Evolutionary conservation across 1,140 invertebrate species (phyloP).

Genomic region (Drosophila triauraria): DNA sequence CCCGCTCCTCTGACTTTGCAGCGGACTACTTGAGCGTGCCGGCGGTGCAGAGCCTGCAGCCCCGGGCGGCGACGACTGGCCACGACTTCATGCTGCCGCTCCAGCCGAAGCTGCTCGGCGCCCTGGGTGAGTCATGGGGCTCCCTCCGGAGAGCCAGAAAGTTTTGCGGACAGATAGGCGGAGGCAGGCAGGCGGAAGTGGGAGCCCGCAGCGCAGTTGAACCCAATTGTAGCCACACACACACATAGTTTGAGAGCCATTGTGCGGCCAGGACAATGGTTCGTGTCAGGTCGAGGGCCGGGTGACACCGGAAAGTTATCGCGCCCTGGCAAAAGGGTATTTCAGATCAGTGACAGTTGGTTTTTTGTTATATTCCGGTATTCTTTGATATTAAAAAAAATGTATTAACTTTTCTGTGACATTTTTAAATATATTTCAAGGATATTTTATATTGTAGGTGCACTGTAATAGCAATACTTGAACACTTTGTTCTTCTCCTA

Average conservation of each 20-base stretch:
- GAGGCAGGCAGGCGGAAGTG: constrained; percentile 1
- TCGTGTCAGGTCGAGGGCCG: constrained; percentile 19
- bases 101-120: constrained; percentile 87
- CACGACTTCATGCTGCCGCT: constrained; percentile 88
- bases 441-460: background rate
- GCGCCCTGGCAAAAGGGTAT: constrained; percentile 19
- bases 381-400: too few species aligned
- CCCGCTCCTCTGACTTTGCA: constrained; percentile 57
- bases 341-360: background rate
- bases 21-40: constrained; percentile 84
- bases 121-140: constrained; percentile 77
- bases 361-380: background rate
- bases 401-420: background rate
- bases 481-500: background rate
- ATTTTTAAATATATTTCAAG: background rate
- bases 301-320: constrained; percentile 35
- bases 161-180: constrained; percentile 57
- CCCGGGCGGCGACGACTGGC: constrained; percentile 88
- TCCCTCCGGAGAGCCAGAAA: constrained; percentile 20
- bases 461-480: background rate
- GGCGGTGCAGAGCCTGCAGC: constrained; percentile 86
- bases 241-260: constrained; percentile 53
- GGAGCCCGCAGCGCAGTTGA: constrained; percentile 51
- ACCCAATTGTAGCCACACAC: constrained; percentile 60
- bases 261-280: constrained; percentile 47